Percentiles rank a stretch among this genome's conserved stretches.
Conservation (phyloP, 2,797 vertebrate genomes). For the Sternarchorhynchus goeldii region DNA sequence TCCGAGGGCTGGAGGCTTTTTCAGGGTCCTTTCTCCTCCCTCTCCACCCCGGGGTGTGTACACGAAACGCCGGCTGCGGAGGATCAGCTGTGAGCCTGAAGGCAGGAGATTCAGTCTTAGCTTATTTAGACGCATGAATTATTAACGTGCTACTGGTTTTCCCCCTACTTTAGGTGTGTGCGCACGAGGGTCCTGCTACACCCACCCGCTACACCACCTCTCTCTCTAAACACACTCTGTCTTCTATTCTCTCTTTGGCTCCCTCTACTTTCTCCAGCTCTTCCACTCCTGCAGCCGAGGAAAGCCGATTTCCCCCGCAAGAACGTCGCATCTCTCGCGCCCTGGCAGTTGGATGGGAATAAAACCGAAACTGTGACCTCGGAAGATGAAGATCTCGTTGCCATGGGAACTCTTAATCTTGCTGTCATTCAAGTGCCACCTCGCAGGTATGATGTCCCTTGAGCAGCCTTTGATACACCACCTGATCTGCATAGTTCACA, state of each 20-base stretch:
- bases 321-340: constrained; percentile 65
- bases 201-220: constrained; percentile 35
- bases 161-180: constrained; percentile 54
- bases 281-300: constrained; percentile 69
- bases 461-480: constrained; percentile 78
- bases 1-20: neutral
- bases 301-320: constrained; percentile 64
- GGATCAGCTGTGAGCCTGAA: constrained; percentile 63
- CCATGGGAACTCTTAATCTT: constrained; percentile 94
- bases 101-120: constrained; percentile 60
- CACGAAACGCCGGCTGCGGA: constrained; percentile 64
- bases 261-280: neutral
- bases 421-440: constrained; percentile 86
- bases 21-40: constrained; percentile 24
- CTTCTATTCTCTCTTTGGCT: constrained; percentile 22
- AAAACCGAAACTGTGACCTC: constrained; percentile 83
- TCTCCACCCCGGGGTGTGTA: constrained; percentile 57
- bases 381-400: constrained; percentile 91
- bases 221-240: constrained; percentile 24
- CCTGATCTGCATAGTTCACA: constrained; percentile 72
- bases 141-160: constrained; percentile 69
- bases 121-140: constrained; percentile 73
- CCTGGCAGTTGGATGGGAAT: constrained; percentile 72
- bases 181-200: constrained; percentile 22
- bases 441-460: constrained; percentile 82